Conservation (phyloP, 1,140 invertebrate species). For the Nasonia longicornis region DNA sequence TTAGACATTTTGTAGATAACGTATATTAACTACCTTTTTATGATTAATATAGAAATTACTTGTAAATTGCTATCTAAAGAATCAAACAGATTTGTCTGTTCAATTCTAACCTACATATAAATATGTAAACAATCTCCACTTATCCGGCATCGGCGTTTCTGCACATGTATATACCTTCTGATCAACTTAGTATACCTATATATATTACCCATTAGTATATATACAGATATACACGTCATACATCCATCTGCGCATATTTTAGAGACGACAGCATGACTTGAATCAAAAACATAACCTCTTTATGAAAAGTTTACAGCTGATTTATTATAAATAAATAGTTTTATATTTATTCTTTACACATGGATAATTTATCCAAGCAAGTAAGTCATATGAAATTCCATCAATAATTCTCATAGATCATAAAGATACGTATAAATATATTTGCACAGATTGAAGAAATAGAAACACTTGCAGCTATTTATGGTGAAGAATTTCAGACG, state of each 20-base stretch:
- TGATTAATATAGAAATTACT: neutral
- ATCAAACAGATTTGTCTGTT: too few relatives aligned
- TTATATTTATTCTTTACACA: constrained; percentile 14
- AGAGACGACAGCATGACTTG: too few relatives aligned
- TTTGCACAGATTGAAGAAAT: constrained; percentile 76
- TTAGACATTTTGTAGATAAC: neutral
- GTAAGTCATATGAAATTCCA: constrained; percentile 31
- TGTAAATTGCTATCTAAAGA: too few relatives aligned
- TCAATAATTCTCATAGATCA: neutral
- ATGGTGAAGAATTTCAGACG: constrained; percentile 77
- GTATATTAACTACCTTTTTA: neutral
- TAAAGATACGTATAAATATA: neutral
- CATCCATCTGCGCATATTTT: neutral
- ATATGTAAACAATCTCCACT: too few relatives aligned
- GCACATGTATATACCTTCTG: too few relatives aligned
- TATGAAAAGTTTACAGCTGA: neutral
- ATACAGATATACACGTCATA: too few relatives aligned
- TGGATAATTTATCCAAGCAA: constrained; percentile 50
- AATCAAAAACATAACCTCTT: neutral
- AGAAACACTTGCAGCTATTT: constrained; percentile 81
- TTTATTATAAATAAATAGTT: neutral
- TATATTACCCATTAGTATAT: too few relatives aligned
- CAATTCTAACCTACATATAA: too few relatives aligned
- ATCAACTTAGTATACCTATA: too few relatives aligned
- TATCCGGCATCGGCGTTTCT: too few relatives aligned